Evolutionary conservation across 2,113 vertebrate genomes (phyloP).

Genomic region (Strigops habroptila): DNA sequence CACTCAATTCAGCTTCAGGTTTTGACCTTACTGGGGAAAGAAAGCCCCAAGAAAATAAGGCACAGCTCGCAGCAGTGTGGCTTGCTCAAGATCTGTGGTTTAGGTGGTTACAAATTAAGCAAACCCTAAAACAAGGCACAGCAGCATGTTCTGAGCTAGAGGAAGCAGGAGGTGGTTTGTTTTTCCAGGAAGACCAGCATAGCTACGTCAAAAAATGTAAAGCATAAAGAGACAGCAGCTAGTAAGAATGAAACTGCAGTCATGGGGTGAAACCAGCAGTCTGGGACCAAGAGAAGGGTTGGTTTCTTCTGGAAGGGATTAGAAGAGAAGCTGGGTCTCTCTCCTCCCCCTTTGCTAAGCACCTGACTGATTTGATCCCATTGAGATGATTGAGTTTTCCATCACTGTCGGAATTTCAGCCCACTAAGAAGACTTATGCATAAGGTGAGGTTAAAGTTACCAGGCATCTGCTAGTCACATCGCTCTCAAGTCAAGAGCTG

Average conservation of each 20-base stretch:
- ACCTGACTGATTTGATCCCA: neutral
- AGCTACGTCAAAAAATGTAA: neutral
- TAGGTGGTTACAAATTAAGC: neutral
- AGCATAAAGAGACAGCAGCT: neutral
- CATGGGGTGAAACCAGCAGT: neutral
- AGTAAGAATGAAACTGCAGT: neutral
- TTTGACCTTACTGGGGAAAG: neutral
- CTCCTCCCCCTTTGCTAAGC: neutral
- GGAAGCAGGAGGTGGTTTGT: neutral
- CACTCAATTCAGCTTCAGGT: accelerated
- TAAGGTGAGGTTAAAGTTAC: neutral
- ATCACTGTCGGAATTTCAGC: neutral
- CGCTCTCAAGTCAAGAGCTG: neutral
- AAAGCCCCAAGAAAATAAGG: neutral
- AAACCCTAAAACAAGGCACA: neutral
- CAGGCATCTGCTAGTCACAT: neutral
- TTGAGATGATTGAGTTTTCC: neutral
- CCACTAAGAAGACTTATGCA: neutral
- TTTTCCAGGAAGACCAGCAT: neutral
- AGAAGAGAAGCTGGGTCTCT: neutral
- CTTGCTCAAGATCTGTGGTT: neutral
- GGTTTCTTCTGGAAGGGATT: neutral
- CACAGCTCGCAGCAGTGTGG: neutral
- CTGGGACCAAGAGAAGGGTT: neutral
- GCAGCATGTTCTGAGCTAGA: neutral